Percentiles rank a stretch among this genome's conserved stretches.
phyloP scores from a whole-genome alignment of 2,797 vertebrate genomes.

The Chanos chanos region DNA sequence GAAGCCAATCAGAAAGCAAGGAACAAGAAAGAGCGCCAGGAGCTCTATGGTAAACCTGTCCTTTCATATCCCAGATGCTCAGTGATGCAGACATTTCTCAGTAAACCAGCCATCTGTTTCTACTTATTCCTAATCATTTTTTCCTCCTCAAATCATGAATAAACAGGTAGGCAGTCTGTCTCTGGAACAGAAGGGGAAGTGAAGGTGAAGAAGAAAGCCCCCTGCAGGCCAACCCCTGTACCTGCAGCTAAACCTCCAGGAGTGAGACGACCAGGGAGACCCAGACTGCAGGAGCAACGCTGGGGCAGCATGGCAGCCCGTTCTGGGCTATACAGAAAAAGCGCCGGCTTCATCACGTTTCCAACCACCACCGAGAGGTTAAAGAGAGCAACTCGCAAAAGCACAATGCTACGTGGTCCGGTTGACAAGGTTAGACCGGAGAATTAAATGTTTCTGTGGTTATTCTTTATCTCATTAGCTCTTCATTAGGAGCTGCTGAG shows the following conservation, averaged over 20 bases:
- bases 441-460: too few species aligned
- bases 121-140: neutral
- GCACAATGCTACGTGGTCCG: slow-evolving; percentile 76
- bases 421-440: slow-evolving; percentile 64
- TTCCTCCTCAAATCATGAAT: neutral
- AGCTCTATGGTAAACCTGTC: slow-evolving; percentile 78
- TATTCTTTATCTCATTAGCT: too few species aligned
- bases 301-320: slow-evolving; percentile 62
- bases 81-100: too few species aligned
- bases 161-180: slow-evolving; percentile 63
- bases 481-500: too few species aligned
- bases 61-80: too few species aligned
- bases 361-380: slow-evolving; percentile 79
- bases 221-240: slow-evolving; percentile 62
- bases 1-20: slow-evolving; percentile 96
- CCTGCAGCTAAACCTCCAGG: slow-evolving; percentile 55
- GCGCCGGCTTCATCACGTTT: slow-evolving; percentile 59
- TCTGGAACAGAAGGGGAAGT: slow-evolving; percentile 80
- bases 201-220: slow-evolving; percentile 83
- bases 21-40: slow-evolving; percentile 94
- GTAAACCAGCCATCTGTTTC: neutral
- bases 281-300: slow-evolving; percentile 71
- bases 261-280: slow-evolving; percentile 66
- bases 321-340: slow-evolving; percentile 62
- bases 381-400: slow-evolving; percentile 87